Evolutionary conservation across 2,113 vertebrate genomes (phyloP), one percentile per base, ranked within the genome.

Genomic region (Silurus meridionalis): DNA sequence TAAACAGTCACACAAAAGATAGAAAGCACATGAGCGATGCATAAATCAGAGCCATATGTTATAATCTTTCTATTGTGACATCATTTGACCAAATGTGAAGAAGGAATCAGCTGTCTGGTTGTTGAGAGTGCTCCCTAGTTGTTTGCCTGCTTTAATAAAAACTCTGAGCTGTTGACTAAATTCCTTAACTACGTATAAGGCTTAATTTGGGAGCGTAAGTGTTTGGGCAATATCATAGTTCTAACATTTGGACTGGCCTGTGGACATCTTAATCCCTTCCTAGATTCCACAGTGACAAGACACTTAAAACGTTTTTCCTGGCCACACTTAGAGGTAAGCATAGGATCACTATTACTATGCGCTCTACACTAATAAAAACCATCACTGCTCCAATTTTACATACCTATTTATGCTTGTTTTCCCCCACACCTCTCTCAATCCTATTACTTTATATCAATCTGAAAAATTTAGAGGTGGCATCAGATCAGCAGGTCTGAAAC

Each of bases 141-240:
- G 83, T 87, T 89, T 85, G 86, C 88, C 85, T 90, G 87, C 86
- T 90, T 88, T 88, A 86, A 89, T 90, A 91, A 87, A 89, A 87
- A 89, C 83, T 90, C 91, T 88, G 90, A 90, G 85, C 90, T 92
- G 91, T 93, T 94, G 91, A 88, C 90, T 91, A 83, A 89, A 94
- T 94, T 94, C 93, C 93, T 91, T 93, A 94, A 94, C 91, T 71
- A 83, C 88, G 88, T 85, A 89, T 91, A 88, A 85, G 85, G 86
- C 89, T 82, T 91, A 85, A 88, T 88, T 87, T 85, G 90, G 89
- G 92, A 91, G 87, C 86, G 89, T 89, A 86, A 79, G 86, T 91
- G 87, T 89, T 75, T 86, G 91, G 84, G 87, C 86, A 87, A 63
- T 77, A 75, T 64, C 71, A 83, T 83, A 53, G 82, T 90, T 72